Conservation (phyloP, 2,797 vertebrate genomes). For the Arctocebus calabarensis region DNA sequence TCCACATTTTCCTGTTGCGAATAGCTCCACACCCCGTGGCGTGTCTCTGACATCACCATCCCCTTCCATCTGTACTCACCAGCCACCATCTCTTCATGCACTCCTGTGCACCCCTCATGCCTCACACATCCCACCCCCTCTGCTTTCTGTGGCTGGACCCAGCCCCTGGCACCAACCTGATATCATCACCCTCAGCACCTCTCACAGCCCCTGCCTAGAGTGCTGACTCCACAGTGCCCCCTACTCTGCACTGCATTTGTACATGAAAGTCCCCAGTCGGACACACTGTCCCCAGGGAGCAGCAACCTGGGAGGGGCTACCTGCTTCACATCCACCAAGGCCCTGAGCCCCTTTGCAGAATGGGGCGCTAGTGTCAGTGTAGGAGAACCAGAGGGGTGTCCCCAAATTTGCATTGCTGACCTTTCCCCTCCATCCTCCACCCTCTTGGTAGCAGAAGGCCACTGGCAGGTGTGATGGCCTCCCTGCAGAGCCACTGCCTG, state of each 20-base stretch:
- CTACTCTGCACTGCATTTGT: accelerated
- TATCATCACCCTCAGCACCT: background rate
- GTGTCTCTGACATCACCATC: background rate
- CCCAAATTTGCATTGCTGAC: background rate
- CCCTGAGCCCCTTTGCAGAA: background rate
- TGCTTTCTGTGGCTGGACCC: background rate
- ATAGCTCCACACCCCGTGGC: background rate
- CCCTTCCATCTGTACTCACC: background rate
- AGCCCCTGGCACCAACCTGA: background rate
- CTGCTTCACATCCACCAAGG: background rate
- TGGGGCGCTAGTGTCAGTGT: background rate
- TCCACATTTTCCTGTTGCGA: background rate
- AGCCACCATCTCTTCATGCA: accelerated
- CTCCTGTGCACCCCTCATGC: background rate
- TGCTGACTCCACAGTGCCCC: accelerated
- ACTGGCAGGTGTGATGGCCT: accelerated
- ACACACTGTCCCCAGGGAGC: accelerated
- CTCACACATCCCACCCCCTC: too few species aligned
- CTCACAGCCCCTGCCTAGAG: background rate
- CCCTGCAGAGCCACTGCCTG: background rate
- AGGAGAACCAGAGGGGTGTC: background rate
- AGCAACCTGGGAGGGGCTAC: background rate
- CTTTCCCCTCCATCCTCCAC: background rate
- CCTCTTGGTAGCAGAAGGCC: background rate
- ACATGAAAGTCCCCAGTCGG: background rate